phyloP scores from a whole-genome alignment of 37 sponge, comb jelly and placozoan genomes.

The Spongia lamella region DNA sequence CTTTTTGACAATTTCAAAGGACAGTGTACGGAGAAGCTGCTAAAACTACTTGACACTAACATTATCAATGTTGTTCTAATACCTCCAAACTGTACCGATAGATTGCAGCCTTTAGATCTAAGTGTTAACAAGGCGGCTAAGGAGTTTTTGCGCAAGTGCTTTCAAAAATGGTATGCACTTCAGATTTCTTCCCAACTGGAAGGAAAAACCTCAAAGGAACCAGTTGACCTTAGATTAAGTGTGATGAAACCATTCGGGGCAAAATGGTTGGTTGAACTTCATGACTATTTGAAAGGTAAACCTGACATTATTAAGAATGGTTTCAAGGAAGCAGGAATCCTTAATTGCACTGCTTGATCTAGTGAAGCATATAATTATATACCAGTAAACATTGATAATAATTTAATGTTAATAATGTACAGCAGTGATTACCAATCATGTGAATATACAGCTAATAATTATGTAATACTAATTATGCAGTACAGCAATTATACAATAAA shows the following conservation, averaged over 20 bases:
- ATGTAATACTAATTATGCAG: no score
- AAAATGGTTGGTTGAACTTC: slow-evolving; percentile 12
- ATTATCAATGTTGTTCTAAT: slow-evolving; percentile 11
- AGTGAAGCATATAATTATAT: no score
- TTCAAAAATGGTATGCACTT: slow-evolving; percentile 17
- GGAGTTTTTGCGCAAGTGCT: neutral
- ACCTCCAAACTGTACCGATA: slow-evolving; percentile 32
- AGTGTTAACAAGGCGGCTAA: slow-evolving; percentile 37
- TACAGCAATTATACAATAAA: no score
- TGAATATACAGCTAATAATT: no score
- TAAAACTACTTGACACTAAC: slow-evolving; percentile 19
- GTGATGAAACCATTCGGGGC: slow-evolving; percentile 10
- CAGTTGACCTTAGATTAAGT: slow-evolving; percentile 5
- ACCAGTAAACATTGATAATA: no score
- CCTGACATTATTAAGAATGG: slow-evolving; percentile 21
- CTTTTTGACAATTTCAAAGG: slow-evolving; percentile 29
- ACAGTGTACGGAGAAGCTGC: slow-evolving; percentile 21
- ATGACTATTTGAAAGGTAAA: slow-evolving; percentile 1
- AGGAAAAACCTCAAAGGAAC: neutral
- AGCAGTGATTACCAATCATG: no score
- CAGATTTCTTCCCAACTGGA: slow-evolving; percentile 13
- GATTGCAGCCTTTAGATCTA: slow-evolving; percentile 35
- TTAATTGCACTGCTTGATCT: neutral
- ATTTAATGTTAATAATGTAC: no score
- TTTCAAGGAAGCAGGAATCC: slow-evolving; percentile 21